These are phyloP conservation scores for Siniperca chuatsi DNA, from an alignment of 2,113 vertebrate genomes.

Conservation along the genomic window DNA sequence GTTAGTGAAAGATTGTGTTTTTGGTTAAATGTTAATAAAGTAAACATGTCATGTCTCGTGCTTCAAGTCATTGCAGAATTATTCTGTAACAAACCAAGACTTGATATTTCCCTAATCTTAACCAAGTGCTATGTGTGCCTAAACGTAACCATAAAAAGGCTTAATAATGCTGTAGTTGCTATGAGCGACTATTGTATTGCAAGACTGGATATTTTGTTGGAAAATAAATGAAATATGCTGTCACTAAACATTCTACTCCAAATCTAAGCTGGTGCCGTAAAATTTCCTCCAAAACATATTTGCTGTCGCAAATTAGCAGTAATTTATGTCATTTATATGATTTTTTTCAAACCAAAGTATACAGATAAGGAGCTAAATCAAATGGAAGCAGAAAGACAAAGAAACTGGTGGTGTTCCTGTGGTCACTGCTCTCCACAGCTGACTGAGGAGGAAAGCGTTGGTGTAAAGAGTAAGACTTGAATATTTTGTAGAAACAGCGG, in stretches of 20 bases:
- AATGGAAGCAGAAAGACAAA: neutral
- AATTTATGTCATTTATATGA: neutral
- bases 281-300: neutral
- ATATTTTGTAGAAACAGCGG: neutral
- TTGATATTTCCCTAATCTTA: no score
- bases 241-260: neutral
- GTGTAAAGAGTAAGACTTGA: neutral
- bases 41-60: no score
- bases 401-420: neutral
- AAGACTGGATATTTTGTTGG: neutral
- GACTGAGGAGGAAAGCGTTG: constrained; percentile 1
- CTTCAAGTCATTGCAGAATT: no score
- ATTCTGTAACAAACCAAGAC: no score
- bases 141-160: no score
- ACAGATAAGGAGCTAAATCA: constrained; percentile 1
- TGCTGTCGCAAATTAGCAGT: neutral
- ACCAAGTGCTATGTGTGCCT: no score
- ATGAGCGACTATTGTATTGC: no score
- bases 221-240: neutral
- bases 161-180: no score
- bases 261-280: neutral
- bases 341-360: neutral
- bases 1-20: no score
- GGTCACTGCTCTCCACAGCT: neutral
- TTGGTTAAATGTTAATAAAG: no score